Conservation (phyloP, 2,113 vertebrate genomes). For the Nematolebias whitei region DNA sequence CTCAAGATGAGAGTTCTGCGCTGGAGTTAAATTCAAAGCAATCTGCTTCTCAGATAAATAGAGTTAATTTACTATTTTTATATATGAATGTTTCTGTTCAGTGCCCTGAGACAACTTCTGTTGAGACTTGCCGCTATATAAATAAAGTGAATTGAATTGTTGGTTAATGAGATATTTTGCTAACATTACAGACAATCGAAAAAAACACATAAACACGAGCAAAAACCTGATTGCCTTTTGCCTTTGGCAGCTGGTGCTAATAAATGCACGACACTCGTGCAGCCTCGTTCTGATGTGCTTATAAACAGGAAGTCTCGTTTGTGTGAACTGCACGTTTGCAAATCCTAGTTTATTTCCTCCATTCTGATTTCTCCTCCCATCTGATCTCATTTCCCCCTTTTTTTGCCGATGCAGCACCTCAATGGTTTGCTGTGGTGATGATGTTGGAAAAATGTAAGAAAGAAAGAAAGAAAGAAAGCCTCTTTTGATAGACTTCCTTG, state of each 20-base stretch:
- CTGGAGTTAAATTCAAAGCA: no score
- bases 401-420: constrained; percentile 2
- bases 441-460: constrained; percentile 45
- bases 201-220: no score
- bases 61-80: no score
- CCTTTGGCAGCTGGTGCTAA: background rate
- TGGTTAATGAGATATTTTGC: no score
- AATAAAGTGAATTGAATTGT: no score
- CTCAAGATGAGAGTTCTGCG: no score
- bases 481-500: constrained; percentile 66
- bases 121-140: no score
- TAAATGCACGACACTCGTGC: constrained; percentile 7
- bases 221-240: no score
- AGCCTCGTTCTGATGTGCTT: constrained; percentile 29
- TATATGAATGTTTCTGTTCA: no score
- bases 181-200: no score
- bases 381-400: constrained; percentile 36
- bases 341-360: constrained; percentile 2
- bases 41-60: no score
- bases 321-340: constrained; percentile 30
- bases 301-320: constrained; percentile 13
- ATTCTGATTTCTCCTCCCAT: constrained; percentile 27
- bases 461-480: constrained; percentile 31
- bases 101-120: no score
- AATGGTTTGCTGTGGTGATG: constrained; percentile 35